Evolutionary conservation across 2,797 vertebrate species (phyloP), one percentile per base, ranked within the genome.

Genomic region (Hypotaenidia philippensis): DNA sequence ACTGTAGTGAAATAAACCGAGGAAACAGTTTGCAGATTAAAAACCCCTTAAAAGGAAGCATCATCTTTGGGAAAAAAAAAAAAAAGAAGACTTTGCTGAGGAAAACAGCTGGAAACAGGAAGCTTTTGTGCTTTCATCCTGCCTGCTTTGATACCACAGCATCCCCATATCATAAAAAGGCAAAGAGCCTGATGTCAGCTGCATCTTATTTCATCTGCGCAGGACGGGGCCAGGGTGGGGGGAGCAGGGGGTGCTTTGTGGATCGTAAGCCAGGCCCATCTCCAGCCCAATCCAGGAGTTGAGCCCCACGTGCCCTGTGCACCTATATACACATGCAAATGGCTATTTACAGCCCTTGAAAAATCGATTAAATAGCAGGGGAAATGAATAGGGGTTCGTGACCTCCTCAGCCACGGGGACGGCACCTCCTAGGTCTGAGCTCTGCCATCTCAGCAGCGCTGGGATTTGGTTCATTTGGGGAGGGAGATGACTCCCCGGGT

Each of bases 31-130:
- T 95, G 95, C 95, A 98, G 96, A 98, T 98, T 97, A 97, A 98
- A 98, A 98, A 94, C 40, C 91, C 84, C 94, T 97, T 95, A 96
- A 97, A 97, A 97, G 96, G 95, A 96, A 97, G 96, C 94, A 96
- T 92, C 97, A 96, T 96, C 95, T 97, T 94, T 91, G 55, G 44
- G 21, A 32, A 40, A 40, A 83, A 93, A 96, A 88, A 92, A 95
- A 84, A 87, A 87, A 92, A 92, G 77, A 18, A 41, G 41, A 45
- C 94, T 96, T 89, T 83, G 87, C 94, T 64, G 92, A 97, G 89
- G 94, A 94, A 96, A 97, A 97, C 96, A 98, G 98, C 97, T 98
- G 97, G 98, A 97, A 98, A 95, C 96, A 98, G 97, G 98, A 97
- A 97, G 97, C 95, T 96, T 70, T 93, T 78, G 94, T 72, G 96